phyloP scores from a whole-genome alignment of 2,797 vertebrate genomes.

The Knipowitschia caucasica region DNA sequence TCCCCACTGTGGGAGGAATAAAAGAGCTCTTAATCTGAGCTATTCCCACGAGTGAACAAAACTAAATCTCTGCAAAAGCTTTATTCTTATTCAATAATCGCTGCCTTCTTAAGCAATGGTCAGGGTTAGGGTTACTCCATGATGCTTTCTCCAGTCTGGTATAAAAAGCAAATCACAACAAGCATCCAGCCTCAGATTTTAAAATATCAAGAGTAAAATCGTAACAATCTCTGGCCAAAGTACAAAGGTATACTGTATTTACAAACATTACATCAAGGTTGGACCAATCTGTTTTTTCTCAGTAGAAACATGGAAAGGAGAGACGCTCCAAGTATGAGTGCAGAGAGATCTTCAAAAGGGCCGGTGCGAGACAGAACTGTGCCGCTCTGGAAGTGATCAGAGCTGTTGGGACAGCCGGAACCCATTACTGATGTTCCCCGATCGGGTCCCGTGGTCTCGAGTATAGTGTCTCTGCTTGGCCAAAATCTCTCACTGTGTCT shows the following conservation, averaged over 20 bases:
- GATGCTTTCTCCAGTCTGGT: background rate
- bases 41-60: too few species aligned
- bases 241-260: constrained; percentile 3
- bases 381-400: constrained; percentile 85
- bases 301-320: background rate
- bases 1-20: too few species aligned
- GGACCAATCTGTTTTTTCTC: background rate
- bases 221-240: background rate
- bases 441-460: constrained; percentile 86
- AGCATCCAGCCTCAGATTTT: background rate
- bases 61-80: too few species aligned
- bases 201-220: background rate
- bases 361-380: constrained; percentile 7
- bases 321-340: constrained; percentile 6
- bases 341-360: constrained; percentile 4
- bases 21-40: too few species aligned
- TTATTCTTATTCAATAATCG: too few species aligned
- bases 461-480: constrained; percentile 58
- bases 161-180: background rate
- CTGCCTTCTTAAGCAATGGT: too few species aligned
- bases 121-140: too few species aligned
- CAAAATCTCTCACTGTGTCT: constrained; percentile 22
- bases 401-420: constrained; percentile 78
- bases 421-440: constrained; percentile 85
- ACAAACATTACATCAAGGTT: constrained; percentile 9